Evolutionary conservation across 1,140 invertebrate species (phyloP).

Genomic region (Diprion similis): DNA sequence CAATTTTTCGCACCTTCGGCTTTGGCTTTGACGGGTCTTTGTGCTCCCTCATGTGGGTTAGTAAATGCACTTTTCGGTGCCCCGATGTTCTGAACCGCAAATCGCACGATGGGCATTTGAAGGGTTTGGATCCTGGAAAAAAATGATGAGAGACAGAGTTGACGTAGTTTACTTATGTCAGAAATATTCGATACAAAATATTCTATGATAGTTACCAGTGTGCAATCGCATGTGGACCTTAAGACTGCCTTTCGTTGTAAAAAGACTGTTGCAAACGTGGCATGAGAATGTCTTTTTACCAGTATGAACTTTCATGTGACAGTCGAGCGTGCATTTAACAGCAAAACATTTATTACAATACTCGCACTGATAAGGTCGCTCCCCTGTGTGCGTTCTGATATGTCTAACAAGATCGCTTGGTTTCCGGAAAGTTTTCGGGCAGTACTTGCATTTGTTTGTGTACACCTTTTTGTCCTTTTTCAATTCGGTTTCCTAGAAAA

Average conservation of each 20-base stretch:
- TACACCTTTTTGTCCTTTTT: conserved; percentile 45
- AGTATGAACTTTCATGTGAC: conserved; percentile 68
- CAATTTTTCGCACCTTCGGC: conserved; percentile 33
- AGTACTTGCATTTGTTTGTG: conserved; percentile 65
- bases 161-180: conserved; percentile 20
- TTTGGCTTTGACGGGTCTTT: conserved; percentile 35
- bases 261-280: conserved; percentile 66
- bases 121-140: conserved; percentile 68
- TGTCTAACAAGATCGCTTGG: conserved; percentile 64
- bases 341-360: conserved; percentile 72
- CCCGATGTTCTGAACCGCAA: conserved; percentile 73
- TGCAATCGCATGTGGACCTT: conserved; percentile 78
- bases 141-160: conserved; percentile 18
- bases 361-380: conserved; percentile 71
- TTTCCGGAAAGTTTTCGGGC: conserved; percentile 64
- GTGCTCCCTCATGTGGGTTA: conserved; percentile 63
- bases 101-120: conserved; percentile 70
- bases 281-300: conserved; percentile 64
- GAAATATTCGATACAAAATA: conserved; percentile 17
- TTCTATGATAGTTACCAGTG: conserved; percentile 56
- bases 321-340: conserved; percentile 71
- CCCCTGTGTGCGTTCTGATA: conserved; percentile 70
- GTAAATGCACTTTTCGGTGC: conserved; percentile 70
- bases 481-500: conserved; percentile 16
- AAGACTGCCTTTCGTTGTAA: conserved; percentile 69